Conservation (phyloP, 2,797 vertebrate species). For the Tapera naevia region DNA sequence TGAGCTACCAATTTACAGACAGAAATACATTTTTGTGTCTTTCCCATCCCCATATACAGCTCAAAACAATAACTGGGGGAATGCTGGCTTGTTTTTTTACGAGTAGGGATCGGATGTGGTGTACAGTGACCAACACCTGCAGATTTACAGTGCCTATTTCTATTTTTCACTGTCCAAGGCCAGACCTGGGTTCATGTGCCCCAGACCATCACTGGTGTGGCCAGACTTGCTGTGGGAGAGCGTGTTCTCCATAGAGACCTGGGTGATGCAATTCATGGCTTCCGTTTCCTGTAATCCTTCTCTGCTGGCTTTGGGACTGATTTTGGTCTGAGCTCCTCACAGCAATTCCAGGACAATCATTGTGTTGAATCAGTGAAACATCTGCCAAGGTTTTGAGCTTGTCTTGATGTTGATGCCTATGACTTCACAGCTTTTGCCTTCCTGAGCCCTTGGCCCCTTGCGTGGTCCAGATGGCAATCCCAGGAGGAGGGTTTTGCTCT, state of each 20-base stretch:
- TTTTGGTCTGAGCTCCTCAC: not conserved
- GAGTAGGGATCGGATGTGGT: not conserved
- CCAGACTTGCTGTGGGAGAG: not conserved
- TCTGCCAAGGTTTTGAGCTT: not conserved
- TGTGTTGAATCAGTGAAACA: not conserved
- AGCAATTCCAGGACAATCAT: not conserved
- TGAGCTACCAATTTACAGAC: not conserved
- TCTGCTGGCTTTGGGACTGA: not conserved
- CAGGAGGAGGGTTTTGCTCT: not conserved
- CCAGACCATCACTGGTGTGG: not conserved
- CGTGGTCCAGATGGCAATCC: not conserved
- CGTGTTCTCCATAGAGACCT: fast-evolving
- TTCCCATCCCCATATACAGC: not conserved
- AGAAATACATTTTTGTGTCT: not conserved
- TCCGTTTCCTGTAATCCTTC: not conserved
- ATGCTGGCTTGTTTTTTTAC: not conserved
- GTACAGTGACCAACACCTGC: not conserved
- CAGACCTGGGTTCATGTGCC: not conserved
- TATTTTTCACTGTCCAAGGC: not conserved
- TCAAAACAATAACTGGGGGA: not conserved
- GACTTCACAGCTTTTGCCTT: not conserved
- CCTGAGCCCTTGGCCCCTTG: not conserved
- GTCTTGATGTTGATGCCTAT: not conserved
- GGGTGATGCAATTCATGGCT: not conserved
- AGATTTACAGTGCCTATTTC: not conserved